Conservation (phyloP, 2,888 invertebrate genomes). For the Mallateleia sp. region DNA sequence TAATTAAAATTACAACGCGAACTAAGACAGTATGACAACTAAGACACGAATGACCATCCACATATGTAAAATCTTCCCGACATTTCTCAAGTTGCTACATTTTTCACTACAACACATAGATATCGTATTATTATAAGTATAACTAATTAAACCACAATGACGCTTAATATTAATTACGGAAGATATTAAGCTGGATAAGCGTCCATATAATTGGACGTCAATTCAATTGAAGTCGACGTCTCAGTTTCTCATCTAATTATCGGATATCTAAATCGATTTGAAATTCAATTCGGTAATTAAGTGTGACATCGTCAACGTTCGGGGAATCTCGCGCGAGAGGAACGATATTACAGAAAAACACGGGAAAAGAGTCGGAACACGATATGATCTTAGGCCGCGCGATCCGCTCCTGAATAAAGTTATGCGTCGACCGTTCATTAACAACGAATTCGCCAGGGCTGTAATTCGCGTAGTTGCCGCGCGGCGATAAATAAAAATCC, state of each 20-base stretch:
- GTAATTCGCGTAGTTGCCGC: slow-evolving; percentile 74
- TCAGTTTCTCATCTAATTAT: slow-evolving; percentile 43
- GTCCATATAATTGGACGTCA: slow-evolving; percentile 52
- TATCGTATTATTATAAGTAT: slow-evolving; percentile 34
- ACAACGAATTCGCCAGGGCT: slow-evolving; percentile 64
- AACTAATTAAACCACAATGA: slow-evolving; percentile 47
- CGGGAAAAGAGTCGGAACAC: slow-evolving; percentile 48
- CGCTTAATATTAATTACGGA: slow-evolving; percentile 42
- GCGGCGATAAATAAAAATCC: slow-evolving; percentile 73
- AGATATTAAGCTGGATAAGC: slow-evolving; percentile 27
- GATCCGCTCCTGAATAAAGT: slow-evolving; percentile 63
- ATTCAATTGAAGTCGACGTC: slow-evolving; percentile 34
- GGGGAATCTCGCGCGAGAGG: slow-evolving; percentile 30
- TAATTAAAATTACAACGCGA: no score
- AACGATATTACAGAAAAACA: slow-evolving; percentile 56
- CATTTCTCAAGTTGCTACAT: slow-evolving; percentile 8
- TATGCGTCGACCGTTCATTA: slow-evolving; percentile 67
- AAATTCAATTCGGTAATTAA: slow-evolving; percentile 71
- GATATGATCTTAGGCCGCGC: slow-evolving; percentile 58
- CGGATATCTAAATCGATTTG: slow-evolving; percentile 51
- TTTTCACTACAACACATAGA: not conserved
- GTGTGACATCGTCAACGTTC: slow-evolving; percentile 32
- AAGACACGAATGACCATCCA: not conserved
- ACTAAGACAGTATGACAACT: no score
- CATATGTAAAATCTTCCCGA: not conserved